These are phyloP conservation scores for Cephalopterus ornatus DNA, from an alignment of 2,113 vertebrate species.

Conservation along the genomic window DNA sequence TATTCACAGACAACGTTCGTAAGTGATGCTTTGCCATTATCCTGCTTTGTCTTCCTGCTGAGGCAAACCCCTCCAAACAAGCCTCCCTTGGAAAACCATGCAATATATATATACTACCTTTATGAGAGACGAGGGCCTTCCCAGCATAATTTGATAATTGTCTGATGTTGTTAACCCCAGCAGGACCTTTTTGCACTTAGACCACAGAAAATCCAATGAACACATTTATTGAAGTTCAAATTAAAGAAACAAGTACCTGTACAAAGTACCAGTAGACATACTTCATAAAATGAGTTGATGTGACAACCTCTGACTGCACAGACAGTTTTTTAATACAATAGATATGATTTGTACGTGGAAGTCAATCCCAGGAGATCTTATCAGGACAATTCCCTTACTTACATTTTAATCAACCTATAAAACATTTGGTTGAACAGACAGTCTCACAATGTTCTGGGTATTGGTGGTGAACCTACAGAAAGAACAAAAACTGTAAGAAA, in stretches of 20 bases:
- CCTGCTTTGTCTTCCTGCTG: neutral
- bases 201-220: neutral
- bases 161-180: neutral
- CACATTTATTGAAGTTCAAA: neutral
- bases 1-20: neutral
- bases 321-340: neutral
- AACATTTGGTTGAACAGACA: neutral
- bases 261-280: neutral
- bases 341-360: neutral
- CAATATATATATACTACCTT: neutral
- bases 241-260: neutral
- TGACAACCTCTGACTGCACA: neutral
- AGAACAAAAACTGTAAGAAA: accelerated
- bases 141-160: neutral
- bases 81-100: neutral
- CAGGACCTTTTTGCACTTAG: neutral
- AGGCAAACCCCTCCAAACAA: neutral
- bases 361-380: neutral
- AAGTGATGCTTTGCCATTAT: neutral
- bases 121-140: neutral
- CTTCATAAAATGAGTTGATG: neutral
- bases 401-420: neutral
- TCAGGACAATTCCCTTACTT: neutral
- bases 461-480: neutral
- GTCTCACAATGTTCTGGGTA: neutral